Evolutionary conservation across 2,113 vertebrate genomes (phyloP).

Genomic region (Oreochromis spilurus): DNA sequence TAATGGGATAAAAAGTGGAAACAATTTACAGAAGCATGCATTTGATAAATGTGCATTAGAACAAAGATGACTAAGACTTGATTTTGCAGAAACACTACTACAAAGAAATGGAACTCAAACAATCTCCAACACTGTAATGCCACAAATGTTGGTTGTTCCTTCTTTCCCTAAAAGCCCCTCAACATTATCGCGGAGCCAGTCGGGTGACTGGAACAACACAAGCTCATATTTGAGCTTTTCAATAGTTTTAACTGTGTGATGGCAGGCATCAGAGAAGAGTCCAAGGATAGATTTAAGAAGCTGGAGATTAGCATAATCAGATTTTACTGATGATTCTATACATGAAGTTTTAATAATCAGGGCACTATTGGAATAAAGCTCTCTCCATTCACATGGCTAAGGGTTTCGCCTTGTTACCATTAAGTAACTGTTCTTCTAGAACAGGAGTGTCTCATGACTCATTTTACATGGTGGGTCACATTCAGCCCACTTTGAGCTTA

Average conservation of each 20-base stretch:
- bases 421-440: neutral
- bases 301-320: neutral
- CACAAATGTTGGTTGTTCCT: neutral
- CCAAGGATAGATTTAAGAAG: neutral
- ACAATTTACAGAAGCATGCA: neutral
- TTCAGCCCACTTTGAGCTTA: too few species aligned
- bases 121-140: neutral
- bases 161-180: neutral
- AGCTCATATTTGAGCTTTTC: neutral
- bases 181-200: neutral
- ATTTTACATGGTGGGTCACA: too few species aligned
- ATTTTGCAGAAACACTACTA: neutral
- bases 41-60: neutral
- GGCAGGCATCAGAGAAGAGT: neutral
- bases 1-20: neutral
- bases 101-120: neutral
- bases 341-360: neutral
- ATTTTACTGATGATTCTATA: neutral
- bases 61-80: neutral
- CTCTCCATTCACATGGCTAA: neutral
- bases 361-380: neutral
- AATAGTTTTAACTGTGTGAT: neutral
- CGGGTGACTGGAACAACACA: neutral
- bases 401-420: neutral
- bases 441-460: neutral